Percentiles rank a stretch among this genome's conserved stretches.
These are phyloP conservation scores for Brachionus rotundiformis DNA, from an alignment of 1,140 invertebrate species.

Conservation along the genomic window DNA sequence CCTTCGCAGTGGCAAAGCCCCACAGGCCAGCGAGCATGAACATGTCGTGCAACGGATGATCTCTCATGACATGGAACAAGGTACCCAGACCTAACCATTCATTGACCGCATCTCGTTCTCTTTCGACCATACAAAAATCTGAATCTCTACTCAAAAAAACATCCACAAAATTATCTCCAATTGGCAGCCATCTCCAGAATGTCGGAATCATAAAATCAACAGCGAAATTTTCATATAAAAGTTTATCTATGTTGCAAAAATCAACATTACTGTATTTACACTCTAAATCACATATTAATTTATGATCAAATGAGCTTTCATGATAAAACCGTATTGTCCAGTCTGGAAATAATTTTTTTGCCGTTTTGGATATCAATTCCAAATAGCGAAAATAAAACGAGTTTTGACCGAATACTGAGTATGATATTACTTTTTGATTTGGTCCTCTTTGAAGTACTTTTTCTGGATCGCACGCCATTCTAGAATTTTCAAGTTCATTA, in stretches of 20 bases:
- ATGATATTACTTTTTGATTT: slow-evolving; percentile 40
- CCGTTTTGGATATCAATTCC: slow-evolving; percentile 10
- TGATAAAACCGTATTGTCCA: slow-evolving; percentile 46
- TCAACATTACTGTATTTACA: slow-evolving; percentile 37
- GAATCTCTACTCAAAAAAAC: slow-evolving; percentile 18
- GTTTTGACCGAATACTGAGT: not conserved
- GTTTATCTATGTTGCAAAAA: slow-evolving; percentile 37
- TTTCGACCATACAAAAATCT: slow-evolving; percentile 37
- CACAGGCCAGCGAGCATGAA: slow-evolving; percentile 31
- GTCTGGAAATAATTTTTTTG: slow-evolving; percentile 1
- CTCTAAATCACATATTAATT: not conserved
- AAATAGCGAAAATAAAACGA: slow-evolving; percentile 26
- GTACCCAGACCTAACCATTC: slow-evolving; percentile 4
- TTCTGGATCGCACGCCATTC: not conserved
- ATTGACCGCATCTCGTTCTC: not conserved
- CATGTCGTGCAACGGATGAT: slow-evolving; percentile 25
- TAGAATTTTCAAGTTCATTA: not conserved
- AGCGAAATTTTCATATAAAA: not conserved
- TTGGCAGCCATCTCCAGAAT: slow-evolving; percentile 48
- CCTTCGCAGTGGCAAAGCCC: not conserved
- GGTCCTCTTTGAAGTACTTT: slow-evolving; percentile 18
- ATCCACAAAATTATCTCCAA: slow-evolving; percentile 27
- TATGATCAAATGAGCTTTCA: not conserved
- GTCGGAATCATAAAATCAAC: not conserved
- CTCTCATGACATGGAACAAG: slow-evolving; percentile 15